A percentile compares a stretch with the other conserved stretches of the same genome.
Evolutionary conservation across 2,113 vertebrate species (phyloP).

Genomic region (Myotis yumanensis): DNA sequence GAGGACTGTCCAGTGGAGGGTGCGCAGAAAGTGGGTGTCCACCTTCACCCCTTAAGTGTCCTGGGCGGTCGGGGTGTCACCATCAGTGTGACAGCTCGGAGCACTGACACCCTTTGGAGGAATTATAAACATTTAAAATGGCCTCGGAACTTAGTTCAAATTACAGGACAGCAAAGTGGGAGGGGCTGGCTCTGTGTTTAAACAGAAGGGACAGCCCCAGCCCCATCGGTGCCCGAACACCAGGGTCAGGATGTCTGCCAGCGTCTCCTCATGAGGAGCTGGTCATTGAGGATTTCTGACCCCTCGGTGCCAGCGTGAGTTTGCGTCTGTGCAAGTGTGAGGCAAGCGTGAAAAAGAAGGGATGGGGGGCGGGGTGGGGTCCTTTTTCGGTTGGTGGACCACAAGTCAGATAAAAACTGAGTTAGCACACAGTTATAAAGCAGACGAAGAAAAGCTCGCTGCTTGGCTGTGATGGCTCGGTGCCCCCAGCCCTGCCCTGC

Average conservation of each 20-base stretch:
- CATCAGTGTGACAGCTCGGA: accelerated
- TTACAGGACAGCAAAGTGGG: accelerated
- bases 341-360: constrained; percentile 21
- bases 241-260: accelerated
- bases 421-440: constrained; percentile 34
- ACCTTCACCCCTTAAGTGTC: neutral
- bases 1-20: neutral
- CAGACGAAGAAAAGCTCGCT: constrained; percentile 32
- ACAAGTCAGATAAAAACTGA: constrained; percentile 51
- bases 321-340: neutral
- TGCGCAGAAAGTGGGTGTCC: neutral
- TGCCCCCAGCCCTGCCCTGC: neutral
- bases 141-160: neutral
- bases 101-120: neutral
- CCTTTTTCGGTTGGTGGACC: constrained; percentile 56
- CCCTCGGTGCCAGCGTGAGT: neutral
- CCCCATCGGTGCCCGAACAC: accelerated
- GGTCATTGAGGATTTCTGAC: constrained; percentile 23
- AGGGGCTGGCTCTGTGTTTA: neutral
- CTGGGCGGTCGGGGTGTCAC: accelerated
- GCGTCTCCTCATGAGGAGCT: neutral
- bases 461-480: neutral
- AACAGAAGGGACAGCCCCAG: accelerated
- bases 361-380: neutral
- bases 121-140: no score